These are phyloP conservation scores for Sardina pilchardus DNA, from an alignment of 2,113 vertebrate species.

Conservation along the genomic window DNA sequence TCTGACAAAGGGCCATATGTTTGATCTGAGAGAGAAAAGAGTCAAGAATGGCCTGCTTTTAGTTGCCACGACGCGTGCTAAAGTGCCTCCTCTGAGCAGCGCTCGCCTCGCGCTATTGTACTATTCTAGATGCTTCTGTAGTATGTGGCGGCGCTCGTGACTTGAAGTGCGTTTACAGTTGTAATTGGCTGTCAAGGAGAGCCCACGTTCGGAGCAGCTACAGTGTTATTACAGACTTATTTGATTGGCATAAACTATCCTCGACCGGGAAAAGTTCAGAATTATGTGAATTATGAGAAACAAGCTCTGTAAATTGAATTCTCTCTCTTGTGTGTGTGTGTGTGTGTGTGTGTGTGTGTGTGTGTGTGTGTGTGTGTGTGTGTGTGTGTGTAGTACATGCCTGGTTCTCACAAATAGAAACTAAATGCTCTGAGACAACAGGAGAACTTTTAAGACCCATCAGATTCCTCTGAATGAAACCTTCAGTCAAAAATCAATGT, in stretches of 20 bases:
- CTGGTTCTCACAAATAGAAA: slow-evolving; percentile 1
- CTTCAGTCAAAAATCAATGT: slow-evolving; percentile 28
- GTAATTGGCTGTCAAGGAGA: not conserved
- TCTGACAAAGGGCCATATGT: slow-evolving; percentile 31
- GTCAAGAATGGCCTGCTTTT: not conserved
- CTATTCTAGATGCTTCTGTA: not conserved
- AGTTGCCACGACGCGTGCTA: not conserved
- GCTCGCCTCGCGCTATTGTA: not conserved
- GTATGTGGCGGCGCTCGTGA: not conserved
- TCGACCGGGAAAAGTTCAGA: not conserved
- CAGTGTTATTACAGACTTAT: not conserved
- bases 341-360: not conserved
- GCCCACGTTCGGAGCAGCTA: not conserved
- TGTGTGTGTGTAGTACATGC: not conserved
- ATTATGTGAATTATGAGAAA: not conserved
- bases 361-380: slow-evolving; percentile 3
- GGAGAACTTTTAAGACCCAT: slow-evolving; percentile 23
- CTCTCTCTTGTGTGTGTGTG: not conserved
- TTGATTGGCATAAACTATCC: not conserved
- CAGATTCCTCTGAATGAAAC: slow-evolving; percentile 1
- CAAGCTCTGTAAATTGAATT: not conserved
- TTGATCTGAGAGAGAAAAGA: slow-evolving; percentile 26
- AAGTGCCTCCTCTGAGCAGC: not conserved
- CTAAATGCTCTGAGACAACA: not conserved
- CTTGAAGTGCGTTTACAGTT: not conserved